Evolutionary conservation across 2,113 vertebrate genomes (phyloP).

Genomic region (Callipepla californica): DNA sequence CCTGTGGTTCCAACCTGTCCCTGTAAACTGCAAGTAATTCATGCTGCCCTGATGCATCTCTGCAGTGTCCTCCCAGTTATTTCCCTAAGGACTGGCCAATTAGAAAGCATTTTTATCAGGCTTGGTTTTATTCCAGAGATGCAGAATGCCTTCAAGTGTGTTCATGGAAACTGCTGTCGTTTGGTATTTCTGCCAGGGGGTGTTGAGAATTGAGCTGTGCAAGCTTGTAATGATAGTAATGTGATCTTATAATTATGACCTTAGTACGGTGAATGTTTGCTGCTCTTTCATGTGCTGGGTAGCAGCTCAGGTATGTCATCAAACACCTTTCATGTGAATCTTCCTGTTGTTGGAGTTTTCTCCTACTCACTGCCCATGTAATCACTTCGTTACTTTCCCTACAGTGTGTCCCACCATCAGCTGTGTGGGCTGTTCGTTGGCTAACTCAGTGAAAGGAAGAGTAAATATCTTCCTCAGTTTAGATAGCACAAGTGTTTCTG

Average conservation of each 20-base stretch:
- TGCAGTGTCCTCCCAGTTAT: neutral
- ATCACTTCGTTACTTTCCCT: neutral
- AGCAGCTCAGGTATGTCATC: neutral
- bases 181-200: conserved; percentile 1
- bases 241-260: neutral
- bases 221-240: neutral
- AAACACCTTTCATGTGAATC: neutral
- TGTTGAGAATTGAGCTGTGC: neutral
- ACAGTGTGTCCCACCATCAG: neutral
- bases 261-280: neutral
- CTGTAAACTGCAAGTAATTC: neutral
- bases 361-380: neutral
- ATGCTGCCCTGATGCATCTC: neutral
- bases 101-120: conserved; percentile 1
- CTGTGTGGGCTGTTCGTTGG: neutral
- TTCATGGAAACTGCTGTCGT: neutral
- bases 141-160: neutral
- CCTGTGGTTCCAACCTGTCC: neutral
- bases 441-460: neutral
- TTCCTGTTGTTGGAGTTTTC: neutral
- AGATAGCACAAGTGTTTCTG: neutral
- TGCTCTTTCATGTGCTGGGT: neutral
- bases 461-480: neutral
- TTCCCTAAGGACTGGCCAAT: neutral
- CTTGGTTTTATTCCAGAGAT: conserved; percentile 29